Evolutionary conservation across 2,113 vertebrate genomes (phyloP).

Genomic region (Myiagra hebetior): DNA sequence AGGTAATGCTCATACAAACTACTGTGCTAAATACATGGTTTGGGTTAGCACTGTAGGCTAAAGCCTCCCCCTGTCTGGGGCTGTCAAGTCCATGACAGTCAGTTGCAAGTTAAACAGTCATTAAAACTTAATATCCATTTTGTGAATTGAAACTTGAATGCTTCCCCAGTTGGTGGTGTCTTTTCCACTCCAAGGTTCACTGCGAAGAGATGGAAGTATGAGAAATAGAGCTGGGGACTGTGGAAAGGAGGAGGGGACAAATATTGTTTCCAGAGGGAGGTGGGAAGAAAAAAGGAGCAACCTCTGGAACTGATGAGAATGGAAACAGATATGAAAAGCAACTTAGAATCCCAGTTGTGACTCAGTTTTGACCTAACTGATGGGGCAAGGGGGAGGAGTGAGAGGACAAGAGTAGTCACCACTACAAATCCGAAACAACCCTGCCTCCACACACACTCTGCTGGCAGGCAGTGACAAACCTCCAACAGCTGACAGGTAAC

Average conservation of each 20-base stretch:
- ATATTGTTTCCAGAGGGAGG: neutral
- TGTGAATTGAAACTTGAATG: neutral
- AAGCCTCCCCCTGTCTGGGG: neutral
- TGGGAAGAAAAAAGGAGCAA: neutral
- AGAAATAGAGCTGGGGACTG: neutral
- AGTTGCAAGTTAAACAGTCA: neutral
- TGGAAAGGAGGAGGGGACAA: neutral
- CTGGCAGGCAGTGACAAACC: neutral
- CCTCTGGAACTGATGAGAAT: neutral
- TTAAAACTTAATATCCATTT: neutral
- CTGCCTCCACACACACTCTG: neutral
- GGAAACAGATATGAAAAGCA: neutral
- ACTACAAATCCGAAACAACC: neutral
- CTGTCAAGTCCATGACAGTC: neutral
- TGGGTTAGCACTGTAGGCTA: neutral
- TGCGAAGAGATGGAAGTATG: neutral
- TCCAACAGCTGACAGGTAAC: accelerated
- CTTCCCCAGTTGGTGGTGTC: neutral
- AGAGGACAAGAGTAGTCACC: neutral
- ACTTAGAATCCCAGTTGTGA: neutral
- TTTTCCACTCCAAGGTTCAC: neutral
- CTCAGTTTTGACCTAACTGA: neutral
- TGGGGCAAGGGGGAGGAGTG: neutral
- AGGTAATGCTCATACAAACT: neutral
- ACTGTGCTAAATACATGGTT: neutral